These are phyloP conservation scores for Anorthoa munda DNA, from an alignment of 2,888 invertebrate genomes.

Conservation along the genomic window DNA sequence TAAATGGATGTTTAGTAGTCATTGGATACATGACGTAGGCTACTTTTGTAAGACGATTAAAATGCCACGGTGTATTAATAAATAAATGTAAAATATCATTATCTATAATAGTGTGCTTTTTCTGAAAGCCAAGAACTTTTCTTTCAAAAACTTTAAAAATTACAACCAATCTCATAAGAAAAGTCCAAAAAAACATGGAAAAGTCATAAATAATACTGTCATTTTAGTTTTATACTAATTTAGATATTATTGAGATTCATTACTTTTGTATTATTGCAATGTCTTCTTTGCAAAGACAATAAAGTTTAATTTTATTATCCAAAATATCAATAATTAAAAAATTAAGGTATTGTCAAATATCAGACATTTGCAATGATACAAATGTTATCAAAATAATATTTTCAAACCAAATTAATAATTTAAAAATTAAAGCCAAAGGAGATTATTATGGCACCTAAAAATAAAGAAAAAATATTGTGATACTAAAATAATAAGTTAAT, in stretches of 20 bases:
- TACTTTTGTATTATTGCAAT: conserved; percentile 25
- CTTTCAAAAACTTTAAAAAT: neutral
- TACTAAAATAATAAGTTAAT: conserved; percentile 34
- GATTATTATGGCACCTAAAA: conserved; percentile 52
- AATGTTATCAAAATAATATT: neutral
- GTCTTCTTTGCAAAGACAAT: neutral
- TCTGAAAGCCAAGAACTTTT: conserved; percentile 10
- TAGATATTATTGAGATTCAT: conserved; percentile 19
- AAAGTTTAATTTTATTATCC: neutral
- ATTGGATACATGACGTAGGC: too few relatives aligned
- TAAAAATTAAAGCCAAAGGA: conserved; percentile 47
- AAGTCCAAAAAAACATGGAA: conserved; percentile 18
- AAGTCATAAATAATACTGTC: conserved; percentile 67
- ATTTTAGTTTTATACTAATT: conserved; percentile 37
- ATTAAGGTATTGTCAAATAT: neutral
- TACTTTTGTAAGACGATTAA: too few relatives aligned
- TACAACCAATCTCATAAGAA: conserved; percentile 45
- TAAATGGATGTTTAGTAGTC: too few relatives aligned
- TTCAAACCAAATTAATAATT: conserved; percentile 1
- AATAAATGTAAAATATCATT: neutral
- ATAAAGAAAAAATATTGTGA: conserved; percentile 24
- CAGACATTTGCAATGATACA: conserved; percentile 28
- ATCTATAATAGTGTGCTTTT: conserved; percentile 1
- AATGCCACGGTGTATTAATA: too few relatives aligned
- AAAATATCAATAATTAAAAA: too few relatives aligned